Percentiles rank a stretch among this genome's conserved stretches.
Evolutionary conservation across 2,888 invertebrate species (phyloP).

Genomic region (Acleris literana): DNA sequence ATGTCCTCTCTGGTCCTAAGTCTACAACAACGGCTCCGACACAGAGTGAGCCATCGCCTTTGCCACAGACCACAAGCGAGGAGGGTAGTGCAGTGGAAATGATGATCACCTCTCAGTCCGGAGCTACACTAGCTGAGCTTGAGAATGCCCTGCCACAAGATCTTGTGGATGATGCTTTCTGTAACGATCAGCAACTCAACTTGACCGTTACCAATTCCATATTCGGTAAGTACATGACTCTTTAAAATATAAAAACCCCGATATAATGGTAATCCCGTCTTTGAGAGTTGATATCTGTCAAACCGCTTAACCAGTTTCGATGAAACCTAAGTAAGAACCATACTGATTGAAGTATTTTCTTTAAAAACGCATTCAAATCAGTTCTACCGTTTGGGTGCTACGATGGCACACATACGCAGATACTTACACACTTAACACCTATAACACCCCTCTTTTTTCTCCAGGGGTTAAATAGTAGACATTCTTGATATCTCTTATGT

Average conservation of each 20-base stretch:
- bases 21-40: background rate
- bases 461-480: too few species aligned
- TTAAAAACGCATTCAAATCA: too few species aligned
- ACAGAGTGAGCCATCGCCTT: constrained; percentile 15
- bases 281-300: background rate
- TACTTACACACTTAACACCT: too few species aligned
- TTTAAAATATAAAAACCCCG: too few species aligned
- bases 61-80: background rate
- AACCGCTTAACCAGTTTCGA: too few species aligned
- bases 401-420: too few species aligned
- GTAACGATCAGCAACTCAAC: constrained; percentile 59
- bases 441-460: too few species aligned
- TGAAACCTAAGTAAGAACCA: too few species aligned
- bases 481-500: too few species aligned
- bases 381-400: too few species aligned
- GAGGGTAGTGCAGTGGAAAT: constrained; percentile 42
- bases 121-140: constrained; percentile 5
- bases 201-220: constrained; percentile 52
- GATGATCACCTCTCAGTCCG: constrained; percentile 41
- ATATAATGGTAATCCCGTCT: too few species aligned
- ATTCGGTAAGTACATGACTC: constrained; percentile 50
- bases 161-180: constrained; percentile 46
- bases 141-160: constrained; percentile 29
- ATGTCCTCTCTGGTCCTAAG: background rate
- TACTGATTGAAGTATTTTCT: too few species aligned